Base-by-base conservation (phyloP, 2,797 vertebrate species). In the Urosaurus nigricauda region DNA sequence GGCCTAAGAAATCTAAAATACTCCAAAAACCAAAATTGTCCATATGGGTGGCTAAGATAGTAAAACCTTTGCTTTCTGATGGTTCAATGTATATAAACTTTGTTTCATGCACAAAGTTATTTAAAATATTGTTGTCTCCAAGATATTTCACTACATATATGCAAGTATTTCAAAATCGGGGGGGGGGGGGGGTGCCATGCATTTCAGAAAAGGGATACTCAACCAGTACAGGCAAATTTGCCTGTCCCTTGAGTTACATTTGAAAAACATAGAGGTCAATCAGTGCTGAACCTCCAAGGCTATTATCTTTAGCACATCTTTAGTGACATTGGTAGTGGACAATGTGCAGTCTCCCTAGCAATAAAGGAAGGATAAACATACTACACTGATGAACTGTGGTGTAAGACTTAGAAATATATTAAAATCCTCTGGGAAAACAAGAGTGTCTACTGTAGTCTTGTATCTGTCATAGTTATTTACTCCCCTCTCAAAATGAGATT, bases 391-490 rank as follows among this genome's bases (percentile, higher is more conserved):
- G 21, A 88, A 75, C 56, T 88, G 29, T 75, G 56, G n/a, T 32
- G 26, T 78, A 83, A 68, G 43, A 77, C 40, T 83, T 88, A 83
- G 43, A 24, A 78, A 65, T 78, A 78, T 63, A 17, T 87, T 74
- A 82, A 74, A 87, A 82, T 47, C 47, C 43, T 24, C 43, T 21
- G 5, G 43, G 58, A 78, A 78, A 78, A 37, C 11, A 21, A 94
- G 94, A 95, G 95, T 91, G 75, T 80, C 93, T 94, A 94, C 94
- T 94, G 89, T 92, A 90, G 93, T 95, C 95, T 95, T 63, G 71
- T 95, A 95, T 94, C 84, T 86, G 95, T 95, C 90, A 92, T 29
- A 82, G 93, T 94, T 92, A 95, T 95, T 97, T 95, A 97, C 96
- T 94, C 96, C 95, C 96, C 84, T 86, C 78, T 79, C 81, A 88